Percentiles rank a stretch among this genome's conserved stretches.
These are phyloP conservation scores for Platyrinchus mystaceus DNA, from an alignment of 2,797 vertebrate genomes.

Conservation along the genomic window DNA sequence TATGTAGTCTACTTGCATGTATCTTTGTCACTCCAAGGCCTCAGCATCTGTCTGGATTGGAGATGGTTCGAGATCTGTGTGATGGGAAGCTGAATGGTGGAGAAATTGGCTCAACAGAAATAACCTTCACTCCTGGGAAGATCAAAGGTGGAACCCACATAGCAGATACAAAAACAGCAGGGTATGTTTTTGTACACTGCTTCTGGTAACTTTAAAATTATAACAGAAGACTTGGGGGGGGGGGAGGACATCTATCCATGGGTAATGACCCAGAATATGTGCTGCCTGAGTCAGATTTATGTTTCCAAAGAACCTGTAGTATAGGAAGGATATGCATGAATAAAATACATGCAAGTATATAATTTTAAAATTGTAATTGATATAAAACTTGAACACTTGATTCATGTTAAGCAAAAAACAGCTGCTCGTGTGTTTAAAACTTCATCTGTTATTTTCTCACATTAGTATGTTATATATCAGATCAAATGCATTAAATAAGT, in stretches of 20 bases:
- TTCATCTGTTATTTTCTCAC: neutral
- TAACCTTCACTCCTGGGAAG: constrained; percentile 87
- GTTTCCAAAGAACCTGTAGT: neutral
- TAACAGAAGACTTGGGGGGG: neutral
- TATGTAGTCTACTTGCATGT: neutral
- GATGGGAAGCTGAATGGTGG: constrained; percentile 87
- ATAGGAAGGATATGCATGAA: neutral
- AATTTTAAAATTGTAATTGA: neutral
- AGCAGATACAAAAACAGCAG: constrained; percentile 94
- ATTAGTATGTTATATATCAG: neutral
- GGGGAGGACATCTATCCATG: neutral
- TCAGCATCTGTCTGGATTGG: constrained; percentile 92
- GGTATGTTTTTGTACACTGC: constrained; percentile 76
- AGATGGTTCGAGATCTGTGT: constrained; percentile 89
- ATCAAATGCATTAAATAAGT: neutral
- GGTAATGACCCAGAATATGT: neutral
- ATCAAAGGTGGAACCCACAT: constrained; percentile 86
- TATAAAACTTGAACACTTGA: neutral
- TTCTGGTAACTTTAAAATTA: neutral
- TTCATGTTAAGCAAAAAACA: neutral
- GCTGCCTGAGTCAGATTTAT: neutral
- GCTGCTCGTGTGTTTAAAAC: neutral
- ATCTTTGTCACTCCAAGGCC: constrained; percentile 79
- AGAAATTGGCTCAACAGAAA: constrained; percentile 89
- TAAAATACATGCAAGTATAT: neutral